Evolutionary conservation across 35 echinoderm and acorn worm species (phyloP).

Genomic region (Strongylocentrotus purpuratus): DNA sequence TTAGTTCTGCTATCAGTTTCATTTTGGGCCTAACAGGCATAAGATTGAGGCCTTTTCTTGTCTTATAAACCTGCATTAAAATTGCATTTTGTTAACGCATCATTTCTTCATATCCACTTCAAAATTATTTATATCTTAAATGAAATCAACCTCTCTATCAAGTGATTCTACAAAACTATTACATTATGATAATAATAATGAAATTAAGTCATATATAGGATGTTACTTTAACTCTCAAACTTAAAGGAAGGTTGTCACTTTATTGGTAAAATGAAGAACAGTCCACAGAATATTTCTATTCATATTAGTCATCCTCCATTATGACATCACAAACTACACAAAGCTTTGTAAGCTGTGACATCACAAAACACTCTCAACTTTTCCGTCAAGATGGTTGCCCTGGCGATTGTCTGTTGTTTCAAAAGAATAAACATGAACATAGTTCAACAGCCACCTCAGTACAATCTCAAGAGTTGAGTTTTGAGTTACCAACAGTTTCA

Average conservation of each 20-base stretch:
- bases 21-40: neutral
- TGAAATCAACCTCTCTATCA: neutral
- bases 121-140: neutral
- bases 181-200: too few species aligned
- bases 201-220: too few species aligned
- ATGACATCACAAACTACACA: slow-evolving; percentile 17
- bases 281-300: neutral
- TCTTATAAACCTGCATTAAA: neutral
- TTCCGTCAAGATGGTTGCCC: neutral
- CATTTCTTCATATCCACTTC: neutral
- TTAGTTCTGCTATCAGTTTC: neutral
- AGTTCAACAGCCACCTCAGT: neutral
- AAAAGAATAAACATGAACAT: neutral
- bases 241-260: neutral
- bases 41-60: neutral
- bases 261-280: neutral
- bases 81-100: neutral
- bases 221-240: too few species aligned
- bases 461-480: neutral
- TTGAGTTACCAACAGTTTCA: neutral
- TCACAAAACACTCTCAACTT: neutral
- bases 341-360: neutral
- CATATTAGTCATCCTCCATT: neutral
- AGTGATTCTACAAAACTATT: neutral
- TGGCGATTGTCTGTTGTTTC: neutral